Conservation (phyloP, 2,113 vertebrate genomes). For the Actenoides hombroni region DNA sequence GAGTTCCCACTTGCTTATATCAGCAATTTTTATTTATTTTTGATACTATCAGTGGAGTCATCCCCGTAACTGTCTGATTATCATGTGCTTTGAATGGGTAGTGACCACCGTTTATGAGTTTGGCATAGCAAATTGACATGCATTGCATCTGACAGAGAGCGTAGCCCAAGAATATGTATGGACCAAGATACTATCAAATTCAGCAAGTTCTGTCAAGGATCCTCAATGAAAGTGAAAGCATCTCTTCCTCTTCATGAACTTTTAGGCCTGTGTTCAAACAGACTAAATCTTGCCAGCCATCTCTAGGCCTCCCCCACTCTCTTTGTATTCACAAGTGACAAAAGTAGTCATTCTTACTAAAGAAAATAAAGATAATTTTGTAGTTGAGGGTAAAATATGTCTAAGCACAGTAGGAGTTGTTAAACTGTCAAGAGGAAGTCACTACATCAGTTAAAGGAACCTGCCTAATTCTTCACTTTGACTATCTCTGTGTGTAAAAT, state of each 20-base stretch:
- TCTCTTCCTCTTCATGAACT: neutral
- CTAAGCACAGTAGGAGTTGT: neutral
- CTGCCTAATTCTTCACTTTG: neutral
- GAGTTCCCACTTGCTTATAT: neutral
- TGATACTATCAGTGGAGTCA: neutral
- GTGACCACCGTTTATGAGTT: neutral
- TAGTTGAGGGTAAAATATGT: neutral
- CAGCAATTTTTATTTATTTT: neutral
- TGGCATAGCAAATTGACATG: neutral
- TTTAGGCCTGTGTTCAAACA: neutral
- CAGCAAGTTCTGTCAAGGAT: neutral
- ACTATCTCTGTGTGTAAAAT: neutral
- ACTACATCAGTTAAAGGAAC: neutral
- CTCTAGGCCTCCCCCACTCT: neutral
- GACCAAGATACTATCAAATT: neutral
- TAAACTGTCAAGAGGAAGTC: neutral
- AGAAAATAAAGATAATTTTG: neutral
- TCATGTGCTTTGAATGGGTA: neutral
- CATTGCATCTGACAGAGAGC: fast-evolving
- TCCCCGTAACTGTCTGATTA: neutral
- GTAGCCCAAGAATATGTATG: neutral
- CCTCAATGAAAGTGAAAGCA: neutral
- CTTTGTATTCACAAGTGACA: neutral
- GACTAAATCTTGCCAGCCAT: neutral
- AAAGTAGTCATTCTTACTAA: neutral